Evolutionary conservation across 2,888 invertebrate species (phyloP).

Genomic region (Tenthredo amoena): DNA sequence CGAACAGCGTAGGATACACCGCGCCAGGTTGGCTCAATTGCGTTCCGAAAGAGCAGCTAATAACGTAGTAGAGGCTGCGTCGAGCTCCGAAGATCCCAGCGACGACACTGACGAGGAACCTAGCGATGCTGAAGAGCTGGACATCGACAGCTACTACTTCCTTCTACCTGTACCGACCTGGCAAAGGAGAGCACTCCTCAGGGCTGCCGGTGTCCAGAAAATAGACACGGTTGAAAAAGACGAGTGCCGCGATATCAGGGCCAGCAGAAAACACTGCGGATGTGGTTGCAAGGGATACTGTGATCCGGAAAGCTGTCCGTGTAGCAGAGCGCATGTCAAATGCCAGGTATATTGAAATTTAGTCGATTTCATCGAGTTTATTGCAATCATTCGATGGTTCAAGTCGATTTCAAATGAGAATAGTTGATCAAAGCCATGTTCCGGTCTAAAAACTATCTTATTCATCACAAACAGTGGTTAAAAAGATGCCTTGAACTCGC

Average conservation of each 20-base stretch:
- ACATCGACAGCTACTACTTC: conserved; percentile 94
- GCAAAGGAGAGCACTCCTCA: conserved; percentile 91
- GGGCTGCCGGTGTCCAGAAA: conserved; percentile 96
- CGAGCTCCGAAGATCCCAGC: conserved; percentile 87
- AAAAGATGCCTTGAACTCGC: not conserved
- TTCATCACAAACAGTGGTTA: no score
- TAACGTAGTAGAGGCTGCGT: conserved; percentile 78
- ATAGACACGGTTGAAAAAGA: conserved; percentile 96
- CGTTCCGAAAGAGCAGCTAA: conserved; percentile 84
- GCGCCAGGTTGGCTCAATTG: conserved; percentile 87
- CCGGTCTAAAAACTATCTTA: no score
- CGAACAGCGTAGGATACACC: conserved; percentile 92
- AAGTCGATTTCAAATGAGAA: no score
- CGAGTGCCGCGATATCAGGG: conserved; percentile 94
- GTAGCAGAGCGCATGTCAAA: conserved; percentile 96
- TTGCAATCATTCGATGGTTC: not conserved
- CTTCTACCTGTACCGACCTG: conserved; percentile 95
- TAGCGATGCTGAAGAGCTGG: conserved; percentile 91
- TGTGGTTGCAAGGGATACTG: conserved; percentile 96
- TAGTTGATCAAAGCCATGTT: no score
- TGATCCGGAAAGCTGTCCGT: conserved; percentile 97
- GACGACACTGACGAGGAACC: conserved; percentile 92
- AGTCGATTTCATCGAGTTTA: not conserved
- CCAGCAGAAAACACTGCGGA: conserved; percentile 95
- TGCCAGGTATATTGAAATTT: conserved; percentile 85